phyloP scores from a whole-genome alignment of 2,113 vertebrate genomes.

The Alaudala cheleensis region DNA sequence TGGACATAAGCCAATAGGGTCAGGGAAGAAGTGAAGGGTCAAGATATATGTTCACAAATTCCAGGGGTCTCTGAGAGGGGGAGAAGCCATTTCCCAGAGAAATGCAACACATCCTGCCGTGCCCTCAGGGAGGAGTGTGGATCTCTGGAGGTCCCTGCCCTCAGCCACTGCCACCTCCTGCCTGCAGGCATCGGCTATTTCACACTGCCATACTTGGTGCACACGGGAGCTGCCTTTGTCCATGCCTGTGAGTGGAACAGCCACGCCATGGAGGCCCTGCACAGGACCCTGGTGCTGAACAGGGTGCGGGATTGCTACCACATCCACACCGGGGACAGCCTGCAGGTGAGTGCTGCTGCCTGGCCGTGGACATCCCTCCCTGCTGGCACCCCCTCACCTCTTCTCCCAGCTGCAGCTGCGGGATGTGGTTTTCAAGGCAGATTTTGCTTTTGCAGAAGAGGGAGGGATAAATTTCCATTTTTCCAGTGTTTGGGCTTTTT shows the following conservation, averaged over 20 bases:
- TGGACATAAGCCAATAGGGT: too few species aligned
- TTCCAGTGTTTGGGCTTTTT: neutral
- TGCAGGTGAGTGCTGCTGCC: slow-evolving; percentile 64
- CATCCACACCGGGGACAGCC: slow-evolving; percentile 86
- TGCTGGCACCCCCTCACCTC: accelerated
- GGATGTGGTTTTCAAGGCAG: slow-evolving; percentile 53
- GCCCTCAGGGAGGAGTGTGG: neutral
- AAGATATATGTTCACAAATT: too few species aligned
- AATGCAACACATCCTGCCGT: neutral
- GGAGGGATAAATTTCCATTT: neutral
- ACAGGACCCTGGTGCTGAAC: slow-evolving; percentile 82
- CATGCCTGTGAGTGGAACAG: slow-evolving; percentile 93
- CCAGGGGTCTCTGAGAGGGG: too few species aligned
- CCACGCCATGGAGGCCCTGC: slow-evolving; percentile 81
- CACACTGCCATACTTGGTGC: slow-evolving; percentile 89
- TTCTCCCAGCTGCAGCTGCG: slow-evolving; percentile 75
- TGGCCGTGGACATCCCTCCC: accelerated
- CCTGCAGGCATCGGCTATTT: slow-evolving; percentile 90
- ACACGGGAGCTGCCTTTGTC: slow-evolving; percentile 79
- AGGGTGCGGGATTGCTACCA: slow-evolving; percentile 81
- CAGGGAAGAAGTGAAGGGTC: too few species aligned
- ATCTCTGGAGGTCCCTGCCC: accelerated
- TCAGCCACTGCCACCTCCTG: neutral
- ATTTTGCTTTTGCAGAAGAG: neutral
- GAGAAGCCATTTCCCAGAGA: too few species aligned